Evolutionary conservation across 2,113 vertebrate species (phyloP), one percentile per base, ranked within the genome.

Genomic region (Tupaia chinensis): DNA sequence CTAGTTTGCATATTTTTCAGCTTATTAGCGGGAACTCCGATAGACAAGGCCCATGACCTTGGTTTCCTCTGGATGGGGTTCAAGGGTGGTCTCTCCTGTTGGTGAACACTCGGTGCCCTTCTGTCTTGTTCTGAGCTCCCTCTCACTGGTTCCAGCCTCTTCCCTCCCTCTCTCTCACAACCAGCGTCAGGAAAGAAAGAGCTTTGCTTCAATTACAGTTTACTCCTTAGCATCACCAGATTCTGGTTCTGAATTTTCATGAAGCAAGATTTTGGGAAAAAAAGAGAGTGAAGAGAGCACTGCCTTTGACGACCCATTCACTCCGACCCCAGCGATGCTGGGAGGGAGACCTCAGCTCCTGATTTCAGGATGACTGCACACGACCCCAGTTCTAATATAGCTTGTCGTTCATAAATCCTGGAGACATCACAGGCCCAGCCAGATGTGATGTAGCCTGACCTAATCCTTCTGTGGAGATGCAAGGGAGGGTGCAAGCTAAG

Each of bases 1-100:
- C 83, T 96, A 73, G 89, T 96, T 97, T 97, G 97, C 97, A 96
- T 97, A 93, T 58, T 97, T 97, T 93, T 87, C 96, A 79, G 72
- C 86, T 97, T 95, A 96, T 96, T 96, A 93, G 92, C 7, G 23
- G 76, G 94, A 96, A 95, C 74, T 91, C 56, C 0, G 4, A 91
- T 58, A 94, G 91, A 89, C 85, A 54, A 86, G 73, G 88, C 91
- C 92, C 84, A 65, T 68, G 94, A 96, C 91, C 93, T 93, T 82
- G 92, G 56, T 81, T 94, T 72, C 83, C 89, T 53, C 32, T 5
- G n/a, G 76, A 15, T 0, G 0, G 60, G 27, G 65, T 15, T 13
- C 5, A 20, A 84, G 82, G 66, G 27, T 76, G 12, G 27, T 63
- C 44, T 90, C 76, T 87, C 60, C n/a, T 25, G 63, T 70, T 22